phyloP scores from a whole-genome alignment of 2,113 vertebrate species.

The Cichladusa arquata region DNA sequence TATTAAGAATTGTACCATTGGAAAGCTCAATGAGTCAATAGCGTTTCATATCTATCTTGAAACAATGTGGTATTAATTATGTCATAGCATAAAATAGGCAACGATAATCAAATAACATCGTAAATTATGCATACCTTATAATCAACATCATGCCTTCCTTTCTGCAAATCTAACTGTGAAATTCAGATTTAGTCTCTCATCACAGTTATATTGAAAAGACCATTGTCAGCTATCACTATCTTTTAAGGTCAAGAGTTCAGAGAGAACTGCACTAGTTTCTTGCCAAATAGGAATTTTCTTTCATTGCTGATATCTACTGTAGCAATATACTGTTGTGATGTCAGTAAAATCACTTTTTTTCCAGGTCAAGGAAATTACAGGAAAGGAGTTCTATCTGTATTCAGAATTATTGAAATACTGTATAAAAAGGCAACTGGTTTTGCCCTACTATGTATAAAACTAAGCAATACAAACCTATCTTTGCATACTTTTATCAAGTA shows the following conservation, averaged over 20 bases:
- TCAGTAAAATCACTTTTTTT: background rate
- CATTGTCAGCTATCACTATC: background rate
- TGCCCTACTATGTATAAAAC: background rate
- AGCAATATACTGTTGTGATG: background rate
- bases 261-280: background rate
- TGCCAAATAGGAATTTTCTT: background rate
- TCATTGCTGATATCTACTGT: background rate
- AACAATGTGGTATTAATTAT: background rate
- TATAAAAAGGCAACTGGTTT: background rate
- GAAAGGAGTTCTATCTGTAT: background rate
- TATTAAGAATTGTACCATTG: background rate
- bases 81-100: background rate
- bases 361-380: background rate
- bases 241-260: background rate
- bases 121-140: background rate
- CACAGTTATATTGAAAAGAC: background rate
- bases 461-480: background rate
- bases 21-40: background rate
- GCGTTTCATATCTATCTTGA: background rate
- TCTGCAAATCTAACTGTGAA: background rate
- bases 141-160: background rate
- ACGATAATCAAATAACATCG: background rate
- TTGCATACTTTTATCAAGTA: background rate
- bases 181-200: background rate
- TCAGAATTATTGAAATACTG: background rate